Conservation (phyloP, 2,797 vertebrate genomes). For the Triplophysa yarkandensis region DNA sequence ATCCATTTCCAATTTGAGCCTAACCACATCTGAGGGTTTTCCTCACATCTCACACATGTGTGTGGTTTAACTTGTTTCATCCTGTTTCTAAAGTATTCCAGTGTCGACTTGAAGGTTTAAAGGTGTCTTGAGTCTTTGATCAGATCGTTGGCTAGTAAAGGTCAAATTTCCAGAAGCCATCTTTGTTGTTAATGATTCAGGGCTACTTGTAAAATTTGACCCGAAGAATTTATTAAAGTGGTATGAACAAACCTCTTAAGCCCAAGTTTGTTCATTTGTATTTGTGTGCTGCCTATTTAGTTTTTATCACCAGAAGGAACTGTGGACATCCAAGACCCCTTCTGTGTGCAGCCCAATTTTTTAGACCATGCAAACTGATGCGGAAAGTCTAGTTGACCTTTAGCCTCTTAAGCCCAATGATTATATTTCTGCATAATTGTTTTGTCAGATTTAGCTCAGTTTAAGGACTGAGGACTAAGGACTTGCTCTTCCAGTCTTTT, state of each 20-base stretch:
- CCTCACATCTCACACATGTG: conserved; percentile 15
- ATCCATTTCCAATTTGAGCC: conserved; percentile 57
- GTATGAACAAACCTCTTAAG: background rate
- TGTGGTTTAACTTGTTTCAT: conserved; percentile 34
- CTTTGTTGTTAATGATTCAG: conserved; percentile 58
- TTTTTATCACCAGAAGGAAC: no score
- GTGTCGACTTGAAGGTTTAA: conserved; percentile 61
- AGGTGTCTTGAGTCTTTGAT: conserved; percentile 66
- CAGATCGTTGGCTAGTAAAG: conserved; percentile 58
- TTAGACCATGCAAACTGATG: no score
- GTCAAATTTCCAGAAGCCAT: conserved; percentile 54
- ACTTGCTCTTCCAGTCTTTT: background rate
- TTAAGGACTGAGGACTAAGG: no score
- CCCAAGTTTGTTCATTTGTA: no score
- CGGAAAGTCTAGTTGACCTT: no score
- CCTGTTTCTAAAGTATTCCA: conserved; percentile 48
- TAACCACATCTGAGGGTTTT: conserved; percentile 27
- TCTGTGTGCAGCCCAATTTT: no score
- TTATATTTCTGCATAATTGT: no score
- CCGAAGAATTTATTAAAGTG: conserved; percentile 13
- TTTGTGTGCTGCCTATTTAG: no score
- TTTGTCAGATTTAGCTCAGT: no score
- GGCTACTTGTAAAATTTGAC: conserved; percentile 56
- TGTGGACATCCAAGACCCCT: no score
- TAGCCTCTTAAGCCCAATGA: no score